phyloP scores from a whole-genome alignment of 2,888 invertebrate species.

The Strigamia crassipes region DNA sequence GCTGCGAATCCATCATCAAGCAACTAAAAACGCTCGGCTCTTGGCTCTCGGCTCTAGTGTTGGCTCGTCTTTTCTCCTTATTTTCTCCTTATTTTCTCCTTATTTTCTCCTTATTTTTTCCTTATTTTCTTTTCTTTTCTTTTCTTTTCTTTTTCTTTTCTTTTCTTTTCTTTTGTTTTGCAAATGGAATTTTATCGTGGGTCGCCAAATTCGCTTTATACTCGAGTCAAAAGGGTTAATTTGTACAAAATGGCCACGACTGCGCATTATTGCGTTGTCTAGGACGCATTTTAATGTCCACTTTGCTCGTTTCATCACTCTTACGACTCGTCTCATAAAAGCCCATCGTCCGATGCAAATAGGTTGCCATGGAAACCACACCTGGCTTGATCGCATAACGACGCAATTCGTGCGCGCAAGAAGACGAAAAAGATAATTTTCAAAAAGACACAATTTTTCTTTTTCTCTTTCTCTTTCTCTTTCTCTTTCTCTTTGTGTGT shows the following conservation, averaged over 20 bases:
- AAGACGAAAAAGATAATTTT: neutral
- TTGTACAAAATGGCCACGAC: slow-evolving; percentile 23
- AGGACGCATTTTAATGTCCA: slow-evolving; percentile 12
- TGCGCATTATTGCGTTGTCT: neutral
- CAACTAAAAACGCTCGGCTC: neutral
- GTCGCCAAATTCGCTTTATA: neutral
- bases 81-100: too few relatives aligned
- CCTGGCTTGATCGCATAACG: neutral
- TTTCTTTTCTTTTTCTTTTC: neutral
- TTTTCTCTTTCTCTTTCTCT: too few relatives aligned
- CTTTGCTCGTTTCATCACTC: slow-evolving; percentile 14
- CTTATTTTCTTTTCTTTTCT: neutral
- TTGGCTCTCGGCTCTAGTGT: too few relatives aligned
- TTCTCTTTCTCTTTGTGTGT: too few relatives aligned
- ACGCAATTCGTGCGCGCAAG: neutral
- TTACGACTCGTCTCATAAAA: slow-evolving; percentile 2
- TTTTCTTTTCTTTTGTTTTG: neutral
- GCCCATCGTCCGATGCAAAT: slow-evolving; percentile 30
- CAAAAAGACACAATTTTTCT: too few relatives aligned
- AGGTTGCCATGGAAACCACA: neutral
- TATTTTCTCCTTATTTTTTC: too few relatives aligned
- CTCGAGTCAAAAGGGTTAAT: slow-evolving; percentile 16
- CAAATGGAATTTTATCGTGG: neutral
- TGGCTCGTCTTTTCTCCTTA: too few relatives aligned
- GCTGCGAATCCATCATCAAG: neutral